Evolutionary conservation across 53 echinoderm and acorn worm species (phyloP), one percentile per base, ranked within the genome.

Genomic region (Paracentrotus lividus): DNA sequence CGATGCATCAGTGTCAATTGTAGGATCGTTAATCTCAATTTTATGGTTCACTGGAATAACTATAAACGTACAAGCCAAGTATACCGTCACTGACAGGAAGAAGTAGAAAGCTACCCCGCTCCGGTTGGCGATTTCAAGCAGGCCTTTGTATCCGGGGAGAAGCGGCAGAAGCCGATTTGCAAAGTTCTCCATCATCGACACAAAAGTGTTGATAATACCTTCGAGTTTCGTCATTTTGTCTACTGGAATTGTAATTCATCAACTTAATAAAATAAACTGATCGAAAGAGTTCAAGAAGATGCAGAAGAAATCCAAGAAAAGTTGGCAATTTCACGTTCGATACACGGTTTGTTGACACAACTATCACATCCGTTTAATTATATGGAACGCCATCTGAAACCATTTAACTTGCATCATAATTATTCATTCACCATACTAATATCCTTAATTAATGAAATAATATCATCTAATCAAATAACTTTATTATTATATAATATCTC

Each of bases 41-140:
- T 23, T 56, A 32, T 86, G 56, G 86, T 86, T 13, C 40, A 32
- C 67, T 7, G 97, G 97, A 51, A 97, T 38, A 61, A 95, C 59
- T 42, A 85, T 43, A n/a, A 57, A 95, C 12, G 93, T 67, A 36
- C 67, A 42, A 18, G 94, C 77, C 33, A 67, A 26, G 33, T 57
- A 42, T 18, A 94, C 49, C 1, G 95, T 15, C 2, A 53, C 53
- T 42, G 95, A 88, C 89, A 95, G 64, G 1, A 95, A 9, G 95
- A 95, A 97, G 93, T 86, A 94, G 93, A 94, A 97, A 55, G 93
- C 90, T 14, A 96, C 90, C 43, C 96, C 96, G 85, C 95, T 88
- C 12, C 91, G 23, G 94, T 97, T 97, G 52, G 95, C 96, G 0
- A 96, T 67, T 0, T 57, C 38, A 90, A 95, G 47, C 24, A 88